Percentiles rank a stretch among this genome's conserved stretches.
Conservation (phyloP, 1,140 invertebrate genomes). For the Drosophila erecta region DNA sequence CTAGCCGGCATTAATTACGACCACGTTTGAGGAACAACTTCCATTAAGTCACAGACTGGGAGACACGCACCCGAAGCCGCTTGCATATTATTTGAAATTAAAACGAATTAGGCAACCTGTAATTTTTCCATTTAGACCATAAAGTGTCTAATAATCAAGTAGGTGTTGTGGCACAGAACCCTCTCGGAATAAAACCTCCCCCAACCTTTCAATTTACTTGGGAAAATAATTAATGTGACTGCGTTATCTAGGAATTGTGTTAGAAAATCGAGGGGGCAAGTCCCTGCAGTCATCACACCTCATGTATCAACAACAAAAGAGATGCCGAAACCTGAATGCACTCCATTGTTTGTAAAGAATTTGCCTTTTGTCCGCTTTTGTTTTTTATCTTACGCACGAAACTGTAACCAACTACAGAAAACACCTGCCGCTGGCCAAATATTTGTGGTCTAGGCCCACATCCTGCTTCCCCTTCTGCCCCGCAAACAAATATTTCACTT, state of each 20-base stretch:
- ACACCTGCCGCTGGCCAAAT: constrained; percentile 57
- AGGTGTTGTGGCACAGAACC: constrained; percentile 63
- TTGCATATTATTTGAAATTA: constrained; percentile 82
- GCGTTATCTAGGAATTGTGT: constrained; percentile 42
- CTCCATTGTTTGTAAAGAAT: constrained; percentile 50
- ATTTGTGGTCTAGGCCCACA: constrained; percentile 40
- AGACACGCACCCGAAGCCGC: constrained; percentile 44
- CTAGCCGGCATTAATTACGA: constrained; percentile 73
- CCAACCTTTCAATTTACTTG: not conserved
- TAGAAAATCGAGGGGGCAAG: constrained; percentile 5
- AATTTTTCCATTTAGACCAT: constrained; percentile 81
- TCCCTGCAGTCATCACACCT: constrained; percentile 66
- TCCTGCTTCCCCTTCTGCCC: constrained; percentile 16
- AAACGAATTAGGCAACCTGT: constrained; percentile 83
- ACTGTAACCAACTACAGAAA: constrained; percentile 46
- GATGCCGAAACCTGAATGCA: constrained; percentile 67
- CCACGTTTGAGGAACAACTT: constrained; percentile 80
- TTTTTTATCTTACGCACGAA: constrained; percentile 42
- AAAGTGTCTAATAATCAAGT: constrained; percentile 82
- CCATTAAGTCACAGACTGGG: constrained; percentile 58
- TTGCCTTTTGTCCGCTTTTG: not conserved
- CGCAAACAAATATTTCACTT: constrained; percentile 46
- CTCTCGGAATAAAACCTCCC: constrained; percentile 15
- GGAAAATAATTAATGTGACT: constrained; percentile 56
- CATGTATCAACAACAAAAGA: constrained; percentile 79